These are phyloP conservation scores for Lasioglossum oenotherae DNA, from an alignment of 2,888 invertebrate species.

Conservation along the genomic window DNA sequence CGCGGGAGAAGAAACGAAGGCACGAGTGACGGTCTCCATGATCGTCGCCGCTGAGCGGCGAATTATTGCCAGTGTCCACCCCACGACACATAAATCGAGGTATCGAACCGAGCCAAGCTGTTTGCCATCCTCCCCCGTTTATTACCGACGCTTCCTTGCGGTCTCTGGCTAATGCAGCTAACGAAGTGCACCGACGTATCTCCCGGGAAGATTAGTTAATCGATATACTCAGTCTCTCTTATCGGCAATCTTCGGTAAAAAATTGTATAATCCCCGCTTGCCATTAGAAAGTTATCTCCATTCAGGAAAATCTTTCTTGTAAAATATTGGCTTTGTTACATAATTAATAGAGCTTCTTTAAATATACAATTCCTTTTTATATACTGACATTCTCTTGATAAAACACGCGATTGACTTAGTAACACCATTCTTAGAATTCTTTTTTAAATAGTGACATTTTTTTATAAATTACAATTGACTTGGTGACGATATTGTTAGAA, in stretches of 20 bases:
- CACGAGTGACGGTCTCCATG: slow-evolving; percentile 45
- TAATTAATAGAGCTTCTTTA: no score
- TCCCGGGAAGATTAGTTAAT: slow-evolving; percentile 4
- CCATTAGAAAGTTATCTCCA: not conserved
- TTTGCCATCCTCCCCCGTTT: slow-evolving; percentile 28
- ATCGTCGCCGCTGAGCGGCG: slow-evolving; percentile 51
- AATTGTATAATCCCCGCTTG: not conserved
- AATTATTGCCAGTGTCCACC: slow-evolving; percentile 67
- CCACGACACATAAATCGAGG: slow-evolving; percentile 47
- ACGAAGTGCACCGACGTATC: not conserved
- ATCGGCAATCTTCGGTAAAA: not conserved
- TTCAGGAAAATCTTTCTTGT: not conserved
- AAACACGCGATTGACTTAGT: no score
- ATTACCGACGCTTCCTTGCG: not conserved
- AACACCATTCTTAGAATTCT: no score
- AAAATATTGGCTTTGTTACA: not conserved
- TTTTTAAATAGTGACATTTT: not conserved
- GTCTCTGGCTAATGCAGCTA: not conserved
- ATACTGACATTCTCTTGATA: no score
- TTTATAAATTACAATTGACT: not conserved
- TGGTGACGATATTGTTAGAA: not conserved
- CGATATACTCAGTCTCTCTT: not conserved
- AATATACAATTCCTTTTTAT: not conserved
- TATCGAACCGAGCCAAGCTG: slow-evolving; percentile 32
- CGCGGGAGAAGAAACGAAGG: slow-evolving; percentile 12